Evolutionary conservation across 92 coral and sea anemone species (phyloP).

Genomic region (Bergia sp.): DNA sequence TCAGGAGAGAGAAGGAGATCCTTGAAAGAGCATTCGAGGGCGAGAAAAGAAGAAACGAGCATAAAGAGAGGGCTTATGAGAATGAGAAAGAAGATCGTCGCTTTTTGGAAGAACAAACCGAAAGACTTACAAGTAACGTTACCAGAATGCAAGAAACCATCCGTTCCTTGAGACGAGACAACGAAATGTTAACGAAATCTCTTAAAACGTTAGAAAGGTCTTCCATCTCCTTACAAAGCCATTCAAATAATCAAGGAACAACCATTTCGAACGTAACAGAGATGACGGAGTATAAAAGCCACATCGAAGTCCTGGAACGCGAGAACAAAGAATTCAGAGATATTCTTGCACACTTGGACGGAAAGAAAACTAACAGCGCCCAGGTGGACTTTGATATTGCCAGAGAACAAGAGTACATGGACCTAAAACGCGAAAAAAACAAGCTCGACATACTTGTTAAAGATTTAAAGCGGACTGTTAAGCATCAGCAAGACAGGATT

Average conservation of each 20-base stretch:
- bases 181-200: constrained; percentile 63
- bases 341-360: constrained; percentile 75
- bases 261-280: constrained; percentile 35
- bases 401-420: constrained; percentile 73
- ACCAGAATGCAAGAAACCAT: constrained; percentile 79
- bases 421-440: constrained; percentile 62
- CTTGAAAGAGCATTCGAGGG: constrained; percentile 73
- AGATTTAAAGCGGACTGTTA: constrained; percentile 71
- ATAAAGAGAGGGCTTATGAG: constrained; percentile 70
- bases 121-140: constrained; percentile 60
- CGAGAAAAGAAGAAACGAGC: constrained; percentile 77
- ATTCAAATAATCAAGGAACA: background rate
- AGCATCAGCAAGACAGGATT: constrained; percentile 70
- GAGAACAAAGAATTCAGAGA: constrained; percentile 82
- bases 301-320: constrained; percentile 69
- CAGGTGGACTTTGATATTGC: constrained; percentile 69
- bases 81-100: constrained; percentile 68
- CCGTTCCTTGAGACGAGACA: constrained; percentile 71
- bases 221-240: constrained; percentile 18
- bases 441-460: constrained; percentile 65
- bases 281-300: constrained; percentile 62
- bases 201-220: constrained; percentile 37
- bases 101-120: constrained; percentile 70
- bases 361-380: constrained; percentile 62
- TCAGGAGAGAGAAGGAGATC: constrained; percentile 75